Conservation (phyloP, 2,888 invertebrate genomes). For the Xestia sexstrigata region DNA sequence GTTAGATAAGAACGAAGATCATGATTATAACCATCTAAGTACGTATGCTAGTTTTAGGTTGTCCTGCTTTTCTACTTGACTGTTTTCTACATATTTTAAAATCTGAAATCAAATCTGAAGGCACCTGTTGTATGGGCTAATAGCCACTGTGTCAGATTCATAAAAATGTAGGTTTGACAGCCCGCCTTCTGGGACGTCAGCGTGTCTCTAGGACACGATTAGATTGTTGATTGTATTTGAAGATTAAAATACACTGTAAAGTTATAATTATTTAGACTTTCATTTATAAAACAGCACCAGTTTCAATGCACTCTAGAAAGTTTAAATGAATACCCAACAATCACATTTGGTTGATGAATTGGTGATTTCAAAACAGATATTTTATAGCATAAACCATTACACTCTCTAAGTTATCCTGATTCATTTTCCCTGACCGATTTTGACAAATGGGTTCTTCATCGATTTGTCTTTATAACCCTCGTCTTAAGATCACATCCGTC, state of each 20-base stretch:
- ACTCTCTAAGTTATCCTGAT: slow-evolving; percentile 43
- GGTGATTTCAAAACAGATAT: neutral
- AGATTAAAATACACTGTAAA: too few relatives aligned
- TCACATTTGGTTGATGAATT: neutral
- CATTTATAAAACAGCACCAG: too few relatives aligned
- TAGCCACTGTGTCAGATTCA: too few relatives aligned
- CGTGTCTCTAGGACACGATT: too few relatives aligned
- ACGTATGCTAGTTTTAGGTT: neutral
- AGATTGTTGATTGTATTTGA: too few relatives aligned
- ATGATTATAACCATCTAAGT: neutral
- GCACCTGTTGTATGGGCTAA: too few relatives aligned
- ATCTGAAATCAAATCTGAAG: neutral
- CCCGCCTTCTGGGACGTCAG: too few relatives aligned
- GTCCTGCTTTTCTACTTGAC: neutral
- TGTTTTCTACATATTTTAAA: neutral
- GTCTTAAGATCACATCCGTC: slow-evolving; percentile 26
- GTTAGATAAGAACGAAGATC: neutral
- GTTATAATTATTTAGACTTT: too few relatives aligned
- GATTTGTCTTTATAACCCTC: slow-evolving; percentile 50
- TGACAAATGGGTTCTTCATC: slow-evolving; percentile 56
- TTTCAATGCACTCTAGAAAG: neutral
- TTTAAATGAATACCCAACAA: neutral
- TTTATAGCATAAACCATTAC: neutral
- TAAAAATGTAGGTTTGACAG: too few relatives aligned
- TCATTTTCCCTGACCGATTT: slow-evolving; percentile 49